Evolutionary conservation across 2,888 invertebrate genomes (phyloP).

Genomic region (Omphaloscelis lunosa): DNA sequence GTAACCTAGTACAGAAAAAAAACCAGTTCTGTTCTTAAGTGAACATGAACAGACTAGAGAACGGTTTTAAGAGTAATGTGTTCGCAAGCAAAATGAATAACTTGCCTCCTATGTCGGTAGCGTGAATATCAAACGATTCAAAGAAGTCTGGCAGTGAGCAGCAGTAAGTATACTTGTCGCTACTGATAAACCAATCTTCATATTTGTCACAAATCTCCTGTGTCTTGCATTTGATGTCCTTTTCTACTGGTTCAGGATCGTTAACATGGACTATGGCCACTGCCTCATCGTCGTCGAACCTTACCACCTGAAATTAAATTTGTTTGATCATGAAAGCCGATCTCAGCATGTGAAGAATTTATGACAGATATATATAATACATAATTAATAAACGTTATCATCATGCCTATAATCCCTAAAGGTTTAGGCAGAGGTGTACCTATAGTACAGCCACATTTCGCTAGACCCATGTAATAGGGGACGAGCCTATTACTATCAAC

Average conservation of each 20-base stretch:
- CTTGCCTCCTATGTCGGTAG: conserved; percentile 52
- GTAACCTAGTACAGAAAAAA: background rate
- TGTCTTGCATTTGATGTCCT: conserved; percentile 60
- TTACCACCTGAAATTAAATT: conserved; percentile 50
- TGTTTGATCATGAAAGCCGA: background rate
- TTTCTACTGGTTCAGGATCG: conserved; percentile 46
- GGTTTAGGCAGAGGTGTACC: too few species aligned
- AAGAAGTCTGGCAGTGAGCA: conserved; percentile 60
- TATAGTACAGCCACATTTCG: background rate
- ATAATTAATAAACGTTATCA: background rate
- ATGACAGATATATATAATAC: too few species aligned
- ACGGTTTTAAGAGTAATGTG: background rate
- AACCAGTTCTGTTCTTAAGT: too few species aligned
- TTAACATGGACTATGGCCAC: conserved; percentile 66
- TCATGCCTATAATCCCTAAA: background rate
- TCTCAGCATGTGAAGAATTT: background rate
- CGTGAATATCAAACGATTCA: conserved; percentile 38
- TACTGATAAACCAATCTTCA: conserved; percentile 35
- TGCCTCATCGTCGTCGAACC: conserved; percentile 25
- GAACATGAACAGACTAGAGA: background rate
- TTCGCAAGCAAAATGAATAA: background rate
- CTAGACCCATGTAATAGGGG: background rate
- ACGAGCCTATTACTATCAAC: background rate
- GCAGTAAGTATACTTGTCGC: conserved; percentile 59
- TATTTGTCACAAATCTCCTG: conserved; percentile 16